Conservation (phyloP, 2,888 invertebrate genomes). For the Salticus scenicus region DNA sequence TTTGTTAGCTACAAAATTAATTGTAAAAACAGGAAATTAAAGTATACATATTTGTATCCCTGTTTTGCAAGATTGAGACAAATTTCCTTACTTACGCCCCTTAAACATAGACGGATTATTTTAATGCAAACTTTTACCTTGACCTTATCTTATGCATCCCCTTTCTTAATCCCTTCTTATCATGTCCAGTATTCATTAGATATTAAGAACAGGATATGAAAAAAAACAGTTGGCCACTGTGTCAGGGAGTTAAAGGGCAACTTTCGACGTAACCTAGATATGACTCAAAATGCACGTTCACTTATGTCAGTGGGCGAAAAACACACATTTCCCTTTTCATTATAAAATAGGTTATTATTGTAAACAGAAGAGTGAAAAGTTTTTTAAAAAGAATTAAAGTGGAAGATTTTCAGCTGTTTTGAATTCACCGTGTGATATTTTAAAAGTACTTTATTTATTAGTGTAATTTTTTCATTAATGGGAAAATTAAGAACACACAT, state of each 20-base stretch:
- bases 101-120: neutral
- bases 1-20: no score
- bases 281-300: neutral
- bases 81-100: neutral
- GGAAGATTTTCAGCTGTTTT: no score
- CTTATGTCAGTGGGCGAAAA: neutral
- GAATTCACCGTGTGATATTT: no score
- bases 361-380: no score
- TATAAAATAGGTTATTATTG: neutral
- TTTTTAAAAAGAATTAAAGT: no score
- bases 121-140: neutral
- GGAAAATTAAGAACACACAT: no score
- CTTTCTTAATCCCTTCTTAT: no score
- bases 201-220: conserved; percentile 12
- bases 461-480: no score
- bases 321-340: neutral
- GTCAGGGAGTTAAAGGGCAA: neutral
- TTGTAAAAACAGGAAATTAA: no score
- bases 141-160: neutral
- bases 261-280: neutral
- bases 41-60: no score
- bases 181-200: neutral
- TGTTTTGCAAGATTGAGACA: no score
- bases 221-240: neutral
- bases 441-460: no score